These are phyloP conservation scores for Micronycteris hirsuta DNA, from an alignment of 2,113 vertebrate genomes.

Conservation along the genomic window DNA sequence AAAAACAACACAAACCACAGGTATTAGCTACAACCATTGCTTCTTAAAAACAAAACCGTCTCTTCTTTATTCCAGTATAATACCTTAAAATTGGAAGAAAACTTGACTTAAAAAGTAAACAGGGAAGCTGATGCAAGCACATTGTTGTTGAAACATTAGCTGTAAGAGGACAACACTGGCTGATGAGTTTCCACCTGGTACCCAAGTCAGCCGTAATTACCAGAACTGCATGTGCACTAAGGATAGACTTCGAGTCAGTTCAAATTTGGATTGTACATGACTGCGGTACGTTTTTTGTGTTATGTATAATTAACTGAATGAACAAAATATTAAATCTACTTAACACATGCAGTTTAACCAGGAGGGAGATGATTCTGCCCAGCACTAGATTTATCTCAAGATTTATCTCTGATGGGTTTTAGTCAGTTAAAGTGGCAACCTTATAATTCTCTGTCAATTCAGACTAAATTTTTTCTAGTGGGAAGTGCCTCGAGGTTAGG, in stretches of 20 bases:
- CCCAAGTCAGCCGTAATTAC: not conserved
- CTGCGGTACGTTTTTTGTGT: not conserved
- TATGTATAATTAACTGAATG: conserved; percentile 15
- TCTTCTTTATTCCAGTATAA: not conserved
- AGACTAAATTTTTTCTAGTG: not conserved
- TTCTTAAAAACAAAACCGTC: not conserved
- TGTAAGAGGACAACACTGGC: not conserved
- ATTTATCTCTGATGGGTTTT: not conserved
- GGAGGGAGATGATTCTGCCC: not conserved
- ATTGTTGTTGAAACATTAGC: not conserved
- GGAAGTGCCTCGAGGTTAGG: not conserved
- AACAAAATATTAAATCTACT: conserved; percentile 19
- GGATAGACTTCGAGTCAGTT: not conserved
- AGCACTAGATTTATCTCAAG: too few species aligned
- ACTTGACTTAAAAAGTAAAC: not conserved
- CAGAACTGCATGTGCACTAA: not conserved
- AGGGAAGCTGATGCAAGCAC: not conserved
- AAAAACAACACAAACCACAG: not conserved
- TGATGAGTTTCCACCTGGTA: conserved; percentile 34
- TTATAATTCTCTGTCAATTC: conserved; percentile 14
- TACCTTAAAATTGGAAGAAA: conserved; percentile 5
- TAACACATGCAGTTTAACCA: not conserved
- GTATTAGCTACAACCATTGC: not conserved
- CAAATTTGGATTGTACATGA: not conserved
- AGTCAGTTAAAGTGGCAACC: not conserved